These are phyloP conservation scores for Leptocoma aspasia DNA, from an alignment of 2,113 vertebrate genomes.

Conservation along the genomic window DNA sequence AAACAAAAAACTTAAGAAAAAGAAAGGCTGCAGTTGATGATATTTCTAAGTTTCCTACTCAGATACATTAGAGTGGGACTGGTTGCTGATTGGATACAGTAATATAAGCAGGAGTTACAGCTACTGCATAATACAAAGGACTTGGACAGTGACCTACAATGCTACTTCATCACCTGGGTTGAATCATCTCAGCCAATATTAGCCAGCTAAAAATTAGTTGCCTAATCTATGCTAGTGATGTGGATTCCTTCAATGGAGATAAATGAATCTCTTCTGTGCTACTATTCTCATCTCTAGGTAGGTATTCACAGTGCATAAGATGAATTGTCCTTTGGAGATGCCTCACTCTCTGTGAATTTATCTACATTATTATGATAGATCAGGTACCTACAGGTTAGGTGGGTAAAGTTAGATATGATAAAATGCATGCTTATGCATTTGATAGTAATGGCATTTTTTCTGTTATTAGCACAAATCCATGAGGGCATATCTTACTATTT, in stretches of 20 bases:
- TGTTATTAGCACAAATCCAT: neutral
- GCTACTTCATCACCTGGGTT: neutral
- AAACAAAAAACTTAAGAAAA: neutral
- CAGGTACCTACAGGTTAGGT: neutral
- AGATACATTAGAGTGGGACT: neutral
- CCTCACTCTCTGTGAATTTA: neutral
- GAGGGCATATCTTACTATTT: neutral
- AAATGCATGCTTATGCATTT: neutral
- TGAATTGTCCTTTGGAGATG: neutral
- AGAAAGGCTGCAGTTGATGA: neutral
- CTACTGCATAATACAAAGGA: neutral
- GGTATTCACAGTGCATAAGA: neutral
- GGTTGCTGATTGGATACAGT: neutral
- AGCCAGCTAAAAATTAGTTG: neutral
- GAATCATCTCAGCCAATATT: neutral
- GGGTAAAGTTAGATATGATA: neutral
- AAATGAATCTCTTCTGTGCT: neutral
- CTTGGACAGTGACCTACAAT: neutral
- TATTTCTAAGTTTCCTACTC: neutral
- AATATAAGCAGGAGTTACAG: neutral
- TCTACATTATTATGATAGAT: neutral
- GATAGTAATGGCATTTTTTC: neutral
- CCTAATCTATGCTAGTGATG: neutral
- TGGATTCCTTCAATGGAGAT: neutral
- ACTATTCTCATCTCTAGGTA: neutral